phyloP scores from a whole-genome alignment of 2,797 vertebrate genomes.

The Parotocinclus haroldoi region DNA sequence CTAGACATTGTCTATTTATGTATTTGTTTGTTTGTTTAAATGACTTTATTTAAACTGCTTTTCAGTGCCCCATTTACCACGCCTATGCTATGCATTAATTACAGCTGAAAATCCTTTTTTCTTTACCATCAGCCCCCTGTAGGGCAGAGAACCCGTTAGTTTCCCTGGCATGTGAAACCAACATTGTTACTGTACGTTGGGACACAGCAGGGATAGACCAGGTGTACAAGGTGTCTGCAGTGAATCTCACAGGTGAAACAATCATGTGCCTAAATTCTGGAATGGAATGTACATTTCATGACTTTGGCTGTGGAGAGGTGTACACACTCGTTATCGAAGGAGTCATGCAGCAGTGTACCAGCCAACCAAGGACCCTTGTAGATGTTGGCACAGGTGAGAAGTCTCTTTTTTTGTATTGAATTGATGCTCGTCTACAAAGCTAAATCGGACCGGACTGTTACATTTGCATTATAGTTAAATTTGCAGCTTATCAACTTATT shows the following conservation, averaged over 20 bases:
- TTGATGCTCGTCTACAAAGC: too few relatives aligned
- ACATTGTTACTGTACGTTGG: conserved; percentile 61
- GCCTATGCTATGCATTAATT: too few relatives aligned
- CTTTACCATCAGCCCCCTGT: conserved; percentile 64
- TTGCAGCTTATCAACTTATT: too few relatives aligned
- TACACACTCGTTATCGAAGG: conserved; percentile 66
- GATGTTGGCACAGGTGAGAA: conserved; percentile 61
- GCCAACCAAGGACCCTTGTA: conserved; percentile 37
- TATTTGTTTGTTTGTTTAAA: too few relatives aligned
- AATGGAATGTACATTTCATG: conserved; percentile 61
- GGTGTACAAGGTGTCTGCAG: conserved; percentile 58
- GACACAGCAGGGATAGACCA: conserved; percentile 57
- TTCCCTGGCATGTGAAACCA: conserved; percentile 60
- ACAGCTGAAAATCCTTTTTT: too few relatives aligned
- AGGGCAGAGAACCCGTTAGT: conserved; percentile 43
- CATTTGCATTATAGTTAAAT: too few relatives aligned
- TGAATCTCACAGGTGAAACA: conserved; percentile 48
- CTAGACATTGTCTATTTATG: too few relatives aligned
- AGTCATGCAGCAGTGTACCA: conserved; percentile 59
- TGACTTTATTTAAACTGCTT: too few relatives aligned
- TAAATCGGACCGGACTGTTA: too few relatives aligned
- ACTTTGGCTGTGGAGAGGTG: conserved; percentile 66
- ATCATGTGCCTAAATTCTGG: conserved; percentile 58
- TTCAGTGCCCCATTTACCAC: too few relatives aligned
- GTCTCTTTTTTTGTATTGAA: too few relatives aligned